Conservation (phyloP, 2,888 invertebrate species). For the Palloptera scutellata region DNA sequence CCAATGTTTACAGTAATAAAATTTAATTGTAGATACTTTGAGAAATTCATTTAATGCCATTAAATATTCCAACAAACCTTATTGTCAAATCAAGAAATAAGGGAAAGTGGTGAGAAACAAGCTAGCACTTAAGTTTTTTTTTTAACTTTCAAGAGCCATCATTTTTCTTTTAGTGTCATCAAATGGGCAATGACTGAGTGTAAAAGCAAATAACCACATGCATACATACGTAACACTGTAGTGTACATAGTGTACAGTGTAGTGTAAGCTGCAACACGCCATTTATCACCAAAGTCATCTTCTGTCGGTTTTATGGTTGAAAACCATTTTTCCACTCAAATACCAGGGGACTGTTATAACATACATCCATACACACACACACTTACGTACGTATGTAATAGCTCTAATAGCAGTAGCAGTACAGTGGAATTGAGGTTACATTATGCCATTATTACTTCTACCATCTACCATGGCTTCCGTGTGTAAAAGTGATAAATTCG, state of each 20-base stretch:
- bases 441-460: too few species aligned
- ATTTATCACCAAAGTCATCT: constrained; percentile 57
- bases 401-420: too few species aligned
- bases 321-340: constrained; percentile 47
- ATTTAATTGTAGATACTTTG: too few species aligned
- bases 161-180: too few species aligned
- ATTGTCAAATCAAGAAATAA: background rate
- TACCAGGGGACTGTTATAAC: background rate
- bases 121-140: background rate
- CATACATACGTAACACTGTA: background rate
- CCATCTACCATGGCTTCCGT: background rate
- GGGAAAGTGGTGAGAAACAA: background rate
- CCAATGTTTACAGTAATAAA: too few species aligned
- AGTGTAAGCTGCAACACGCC: constrained; percentile 36
- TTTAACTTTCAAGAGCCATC: background rate
- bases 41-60: too few species aligned
- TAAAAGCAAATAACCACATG: constrained; percentile 1
- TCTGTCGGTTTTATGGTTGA: constrained; percentile 55
- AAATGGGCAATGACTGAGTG: background rate
- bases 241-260: background rate
- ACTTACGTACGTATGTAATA: too few species aligned
- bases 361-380: too few species aligned
- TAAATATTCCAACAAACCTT: too few species aligned
- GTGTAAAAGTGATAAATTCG: constrained; percentile 15
- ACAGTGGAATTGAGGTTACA: too few species aligned